These are phyloP conservation scores for Chelonoidis abingdonii DNA, from an alignment of 2,113 vertebrate species.

Conservation along the genomic window DNA sequence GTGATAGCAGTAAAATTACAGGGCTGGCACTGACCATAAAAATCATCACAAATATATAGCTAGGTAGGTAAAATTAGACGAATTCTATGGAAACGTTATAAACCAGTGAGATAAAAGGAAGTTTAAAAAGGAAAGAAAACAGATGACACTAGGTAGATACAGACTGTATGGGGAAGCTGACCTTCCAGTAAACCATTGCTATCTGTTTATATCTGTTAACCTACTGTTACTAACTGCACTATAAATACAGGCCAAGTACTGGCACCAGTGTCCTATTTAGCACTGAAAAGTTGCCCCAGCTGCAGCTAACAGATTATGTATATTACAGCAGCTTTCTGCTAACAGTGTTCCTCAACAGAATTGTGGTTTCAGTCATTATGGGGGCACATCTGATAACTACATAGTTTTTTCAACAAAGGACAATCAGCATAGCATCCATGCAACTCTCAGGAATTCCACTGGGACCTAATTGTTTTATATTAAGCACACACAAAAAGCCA, in stretches of 20 bases:
- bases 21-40: not conserved
- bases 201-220: not conserved
- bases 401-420: not conserved
- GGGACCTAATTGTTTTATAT: not conserved
- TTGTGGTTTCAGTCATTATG: not conserved
- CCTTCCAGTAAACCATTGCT: not conserved
- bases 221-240: not conserved
- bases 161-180: not conserved
- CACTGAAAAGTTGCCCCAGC: not conserved
- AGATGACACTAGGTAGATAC: not conserved
- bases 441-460: not conserved
- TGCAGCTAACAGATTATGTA: not conserved
- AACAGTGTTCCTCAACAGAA: not conserved
- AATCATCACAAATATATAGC: not conserved
- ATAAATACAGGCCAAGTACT: not conserved
- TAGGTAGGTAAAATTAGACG: not conserved
- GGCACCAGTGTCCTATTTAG: not conserved
- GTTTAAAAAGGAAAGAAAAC: not conserved
- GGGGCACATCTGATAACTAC: not conserved
- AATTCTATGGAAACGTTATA: not conserved
- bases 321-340: not conserved
- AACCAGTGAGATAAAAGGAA: not conserved
- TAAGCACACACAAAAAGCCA: not conserved
- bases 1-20: not conserved
- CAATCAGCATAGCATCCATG: not conserved